Base-by-base conservation (phyloP, 2,888 invertebrate genomes). In the Ormyrus labotus region DNA sequence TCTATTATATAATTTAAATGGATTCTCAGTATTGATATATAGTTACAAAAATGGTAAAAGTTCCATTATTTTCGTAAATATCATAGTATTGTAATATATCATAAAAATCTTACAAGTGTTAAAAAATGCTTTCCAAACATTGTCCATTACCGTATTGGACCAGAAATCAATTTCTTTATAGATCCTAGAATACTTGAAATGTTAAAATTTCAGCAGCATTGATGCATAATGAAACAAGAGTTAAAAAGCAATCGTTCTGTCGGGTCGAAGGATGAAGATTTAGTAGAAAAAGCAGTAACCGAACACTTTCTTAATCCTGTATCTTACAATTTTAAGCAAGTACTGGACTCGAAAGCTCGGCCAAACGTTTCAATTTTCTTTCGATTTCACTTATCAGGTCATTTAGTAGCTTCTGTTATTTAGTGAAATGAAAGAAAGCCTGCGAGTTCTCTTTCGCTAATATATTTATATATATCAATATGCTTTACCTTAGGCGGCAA, bases 341-440 rank as follows among this genome's bases (percentile, higher is more conserved):
- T 75, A 75, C 71, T 81, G 74, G 70, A 81, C 64, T 78, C 60
- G 68, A 81, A 81, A 45, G 6, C 47, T 74, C 51, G 13, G 67
- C 63, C 55, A 55, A 34, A 70, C 64, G 68, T 78, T 78, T 81
- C 74, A 78, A 74, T 70, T 74, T 78, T 71, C 74, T 75, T 71
- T 74, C 81, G 70, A 61, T 70, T 73, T 78, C 67, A 75, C 70
- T 63, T 73, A 67, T 81, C 81, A 78, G 81, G 78, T 81, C 64
- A 81, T 81, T 57, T 81, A 61, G 81, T 81, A 78, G 81, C 78
- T 81, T 81, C 61, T 73, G 51, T 72, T 80, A 50, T 69, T 53
- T 51, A 81, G 71, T 81, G 72, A 81, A 77, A 69, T 64, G 69
- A 81, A 81, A 73, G 75, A 71, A 67, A 77, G 58, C 73, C 68